These are phyloP conservation scores for Nephrotoma flavescens DNA, from an alignment of 2,888 invertebrate genomes.

Conservation along the genomic window DNA sequence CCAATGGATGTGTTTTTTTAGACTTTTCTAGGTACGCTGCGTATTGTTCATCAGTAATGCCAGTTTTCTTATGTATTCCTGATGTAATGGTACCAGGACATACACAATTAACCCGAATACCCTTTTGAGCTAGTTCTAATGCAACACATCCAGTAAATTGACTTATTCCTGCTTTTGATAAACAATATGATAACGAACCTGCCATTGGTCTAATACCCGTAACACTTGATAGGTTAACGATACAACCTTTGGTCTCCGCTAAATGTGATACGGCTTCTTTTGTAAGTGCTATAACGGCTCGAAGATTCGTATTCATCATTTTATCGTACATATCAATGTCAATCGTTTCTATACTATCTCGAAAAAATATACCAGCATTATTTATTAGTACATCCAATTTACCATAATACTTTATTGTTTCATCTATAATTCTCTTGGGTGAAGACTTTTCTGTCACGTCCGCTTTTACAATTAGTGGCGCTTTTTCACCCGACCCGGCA, in stretches of 20 bases:
- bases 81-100: constrained; percentile 80
- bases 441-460: constrained; percentile 52
- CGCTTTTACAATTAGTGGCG: constrained; percentile 35
- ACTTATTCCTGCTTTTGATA: constrained; percentile 82
- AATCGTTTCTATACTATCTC: constrained; percentile 66
- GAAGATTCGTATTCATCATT: constrained; percentile 68
- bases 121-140: constrained; percentile 58
- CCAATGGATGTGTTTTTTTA: constrained; percentile 70
- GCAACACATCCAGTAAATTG: constrained; percentile 79
- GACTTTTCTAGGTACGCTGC: constrained; percentile 59
- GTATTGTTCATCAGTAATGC: constrained; percentile 59
- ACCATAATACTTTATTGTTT: constrained; percentile 46
- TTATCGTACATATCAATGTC: constrained; percentile 65
- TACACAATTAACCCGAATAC: constrained; percentile 70
- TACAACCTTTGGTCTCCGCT: constrained; percentile 55
- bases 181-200: constrained; percentile 66
- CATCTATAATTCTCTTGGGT: constrained; percentile 46
- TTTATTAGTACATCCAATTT: constrained; percentile 61
- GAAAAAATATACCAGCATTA: constrained; percentile 63
- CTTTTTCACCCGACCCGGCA: constrained; percentile 30
- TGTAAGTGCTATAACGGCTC: constrained; percentile 55
- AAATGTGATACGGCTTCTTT: constrained; percentile 67
- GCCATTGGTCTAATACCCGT: constrained; percentile 72
- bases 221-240: constrained; percentile 84
- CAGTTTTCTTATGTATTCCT: constrained; percentile 58